phyloP scores from a whole-genome alignment of 2,888 invertebrate species.

The Aproaerema taeniolella region DNA sequence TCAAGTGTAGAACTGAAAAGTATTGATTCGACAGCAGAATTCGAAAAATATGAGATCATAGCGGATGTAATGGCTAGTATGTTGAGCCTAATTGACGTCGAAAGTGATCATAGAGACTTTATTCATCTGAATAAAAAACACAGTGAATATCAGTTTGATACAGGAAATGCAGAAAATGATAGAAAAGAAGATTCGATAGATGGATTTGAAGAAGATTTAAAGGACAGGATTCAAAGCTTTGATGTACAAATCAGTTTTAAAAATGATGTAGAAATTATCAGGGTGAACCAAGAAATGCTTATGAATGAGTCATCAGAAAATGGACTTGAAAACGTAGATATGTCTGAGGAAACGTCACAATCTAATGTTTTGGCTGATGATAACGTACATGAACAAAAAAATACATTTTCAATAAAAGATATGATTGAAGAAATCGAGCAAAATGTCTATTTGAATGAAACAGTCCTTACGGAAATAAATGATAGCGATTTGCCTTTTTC shows the following conservation, averaged over 20 bases:
- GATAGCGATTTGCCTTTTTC: slow-evolving; percentile 34
- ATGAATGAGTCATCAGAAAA: neutral
- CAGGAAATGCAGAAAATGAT: neutral
- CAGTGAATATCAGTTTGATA: slow-evolving; percentile 14
- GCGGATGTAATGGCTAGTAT: slow-evolving; percentile 45
- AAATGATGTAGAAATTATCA: neutral
- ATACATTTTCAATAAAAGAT: slow-evolving; percentile 34
- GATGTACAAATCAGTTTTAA: neutral
- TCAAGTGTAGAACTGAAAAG: slow-evolving; percentile 38
- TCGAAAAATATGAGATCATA: slow-evolving; percentile 58
- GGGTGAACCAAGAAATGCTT: neutral
- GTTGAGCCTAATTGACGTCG: slow-evolving; percentile 39
- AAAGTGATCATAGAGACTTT: slow-evolving; percentile 13
- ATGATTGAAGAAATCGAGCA: slow-evolving; percentile 49
- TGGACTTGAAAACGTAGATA: neutral
- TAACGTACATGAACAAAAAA: neutral
- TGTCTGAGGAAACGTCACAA: neutral
- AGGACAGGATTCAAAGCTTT: no score
- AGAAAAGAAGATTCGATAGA: slow-evolving; percentile 9
- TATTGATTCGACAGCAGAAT: slow-evolving; percentile 60
- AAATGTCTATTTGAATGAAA: slow-evolving; percentile 36
- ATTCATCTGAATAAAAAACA: slow-evolving; percentile 13
- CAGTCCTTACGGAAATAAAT: slow-evolving; percentile 42
- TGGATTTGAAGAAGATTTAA: slow-evolving; percentile 6
- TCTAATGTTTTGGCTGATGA: neutral